Base-by-base conservation (phyloP, 1,140 invertebrate species). In the Campoletis sonorensis region DNA sequence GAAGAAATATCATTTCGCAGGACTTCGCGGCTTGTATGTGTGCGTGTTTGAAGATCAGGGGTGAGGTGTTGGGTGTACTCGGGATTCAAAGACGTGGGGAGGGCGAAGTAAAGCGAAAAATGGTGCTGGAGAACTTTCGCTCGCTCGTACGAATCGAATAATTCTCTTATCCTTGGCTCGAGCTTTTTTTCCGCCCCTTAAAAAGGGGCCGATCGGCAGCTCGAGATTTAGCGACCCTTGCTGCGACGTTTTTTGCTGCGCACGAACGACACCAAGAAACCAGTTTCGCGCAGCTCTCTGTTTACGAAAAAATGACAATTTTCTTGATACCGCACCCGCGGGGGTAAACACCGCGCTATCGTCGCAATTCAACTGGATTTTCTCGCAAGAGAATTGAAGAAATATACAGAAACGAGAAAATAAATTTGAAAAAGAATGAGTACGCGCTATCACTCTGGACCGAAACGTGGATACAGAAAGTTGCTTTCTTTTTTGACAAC, bases 221-320 rank as follows among this genome's bases (percentile, higher is more conserved):
- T 80, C 27, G 82, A 80, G 82, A 83, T 83, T 83, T 80, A 83
- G 78, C 79, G 82, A 81, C 68, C 72, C 79, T 80, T 83, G 5
- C 79, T 80, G n/a, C n/a, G 75, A 78, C 79, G n/a, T 58, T 23
- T 33, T 18, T 40, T 78, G 21, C 54, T 58, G 54, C 5, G 54
- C 54, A 58, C 40, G 21, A 58, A 58, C 54, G 54, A 58, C 15
- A 21, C 54, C 2, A n/a, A 21, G 21, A 23, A 45, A 45, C 40
- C 40, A 45, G 54, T 49, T 7, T 33, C 30, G 21, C 71, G 51
- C 68, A 82, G 70, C 68, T 45, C 40, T 45, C 40, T 45, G 67
- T 81, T 67, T 72, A 27, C 75, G 77, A 82, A 58, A 76, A 82
- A 70, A 82, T 79, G 75, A 79, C 30, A 64, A 58, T 58, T 58